Conservation (phyloP, 2,888 invertebrate species). For the Pilophorus perplexus region DNA sequence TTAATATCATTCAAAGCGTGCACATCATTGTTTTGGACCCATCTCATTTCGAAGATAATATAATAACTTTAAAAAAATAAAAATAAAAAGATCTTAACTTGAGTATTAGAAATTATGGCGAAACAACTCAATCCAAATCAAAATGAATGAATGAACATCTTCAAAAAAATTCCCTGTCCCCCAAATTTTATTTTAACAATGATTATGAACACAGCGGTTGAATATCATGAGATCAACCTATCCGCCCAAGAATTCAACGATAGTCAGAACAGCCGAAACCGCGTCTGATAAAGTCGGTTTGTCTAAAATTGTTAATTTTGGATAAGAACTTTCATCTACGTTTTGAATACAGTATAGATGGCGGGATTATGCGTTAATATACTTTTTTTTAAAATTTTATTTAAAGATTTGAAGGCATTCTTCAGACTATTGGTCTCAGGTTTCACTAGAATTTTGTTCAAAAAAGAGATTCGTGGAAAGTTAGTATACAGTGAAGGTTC, state of each 20-base stretch:
- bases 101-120: no score
- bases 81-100: no score
- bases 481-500: no score
- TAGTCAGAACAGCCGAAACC: background rate
- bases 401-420: constrained; percentile 29
- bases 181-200: no score
- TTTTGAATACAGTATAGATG: background rate
- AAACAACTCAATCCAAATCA: no score
- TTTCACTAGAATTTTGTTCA: no score
- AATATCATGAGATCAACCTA: constrained; percentile 35
- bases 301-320: background rate
- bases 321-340: background rate
- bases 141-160: no score
- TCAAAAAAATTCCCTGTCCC: no score
- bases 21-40: constrained; percentile 38
- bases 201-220: constrained; percentile 39
- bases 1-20: constrained; percentile 26
- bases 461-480: no score
- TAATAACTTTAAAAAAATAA: no score
- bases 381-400: constrained; percentile 10
- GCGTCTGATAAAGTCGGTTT: background rate
- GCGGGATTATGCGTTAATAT: background rate
- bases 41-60: constrained; percentile 17
- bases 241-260: constrained; percentile 34
- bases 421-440: constrained; percentile 38